These are phyloP conservation scores for Sebastes cheni DNA, from an alignment of 2,797 vertebrate species.

Conservation along the genomic window DNA sequence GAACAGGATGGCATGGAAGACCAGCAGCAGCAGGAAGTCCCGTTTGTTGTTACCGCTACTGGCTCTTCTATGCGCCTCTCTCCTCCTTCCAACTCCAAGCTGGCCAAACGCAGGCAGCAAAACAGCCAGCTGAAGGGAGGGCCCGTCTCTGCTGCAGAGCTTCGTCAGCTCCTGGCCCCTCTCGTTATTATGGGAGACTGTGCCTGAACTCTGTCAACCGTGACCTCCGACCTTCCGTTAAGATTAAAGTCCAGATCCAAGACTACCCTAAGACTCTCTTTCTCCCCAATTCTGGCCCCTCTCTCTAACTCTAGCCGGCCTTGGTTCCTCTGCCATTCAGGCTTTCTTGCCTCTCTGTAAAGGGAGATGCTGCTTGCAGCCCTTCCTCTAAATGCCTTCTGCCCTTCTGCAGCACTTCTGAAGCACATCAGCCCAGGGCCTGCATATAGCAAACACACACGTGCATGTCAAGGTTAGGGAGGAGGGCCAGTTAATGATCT, in stretches of 20 bases:
- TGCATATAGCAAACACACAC: conserved; percentile 49
- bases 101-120: conserved; percentile 91
- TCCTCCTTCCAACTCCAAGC: conserved; percentile 91
- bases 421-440: conserved; percentile 78
- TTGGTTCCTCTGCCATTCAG: conserved; percentile 63
- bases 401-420: conserved; percentile 74
- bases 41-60: conserved; percentile 88
- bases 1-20: conserved; percentile 88
- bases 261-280: conserved; percentile 39
- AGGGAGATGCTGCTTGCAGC: conserved; percentile 61
- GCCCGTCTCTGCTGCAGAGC: conserved; percentile 83
- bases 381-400: conserved; percentile 75
- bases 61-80: conserved; percentile 92
- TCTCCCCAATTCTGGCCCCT: conserved; percentile 47
- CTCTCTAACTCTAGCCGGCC: conserved; percentile 43
- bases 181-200: conserved; percentile 93
- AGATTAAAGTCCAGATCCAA: conserved; percentile 50
- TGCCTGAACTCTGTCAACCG: conserved; percentile 76
- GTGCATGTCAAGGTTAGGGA: conserved; percentile 59
- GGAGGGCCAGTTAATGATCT: conserved; percentile 49
- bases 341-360: conserved; percentile 68
- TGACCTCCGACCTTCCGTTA: conserved; percentile 56
- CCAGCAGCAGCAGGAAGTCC: conserved; percentile 84
- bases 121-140: conserved; percentile 86
- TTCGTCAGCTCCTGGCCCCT: conserved; percentile 87